Base-by-base conservation (phyloP, 2,888 invertebrate genomes). In the Portevinia maculata region DNA sequence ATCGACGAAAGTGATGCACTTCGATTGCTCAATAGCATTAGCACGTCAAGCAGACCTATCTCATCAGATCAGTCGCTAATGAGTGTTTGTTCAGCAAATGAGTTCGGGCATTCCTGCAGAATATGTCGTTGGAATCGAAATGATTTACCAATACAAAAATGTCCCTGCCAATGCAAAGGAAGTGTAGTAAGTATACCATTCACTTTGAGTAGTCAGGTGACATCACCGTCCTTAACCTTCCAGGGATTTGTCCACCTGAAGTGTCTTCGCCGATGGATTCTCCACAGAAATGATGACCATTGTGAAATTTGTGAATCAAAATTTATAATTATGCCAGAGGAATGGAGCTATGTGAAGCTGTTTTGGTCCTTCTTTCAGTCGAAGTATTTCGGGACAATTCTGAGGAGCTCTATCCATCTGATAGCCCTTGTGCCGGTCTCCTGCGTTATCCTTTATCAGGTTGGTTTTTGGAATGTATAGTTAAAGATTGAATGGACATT, bases 81-180 rank as follows among this genome's bases (percentile, higher is more conserved):
- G 15, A 88, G 87, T 44, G 74, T 88, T 1, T 85, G 85, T 9
- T 90, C 89, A 9, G 75, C 86, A 0, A 86, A 88, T 79, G 89
- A 89, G 50, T 84, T 86, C 57, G 88, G 87, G 0, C 86, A 88
- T 28, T 88, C 88, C 11, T 90, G 90, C 64, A 88, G 90, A 62
- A 90, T 90, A 44, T 90, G 90, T 70, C 89, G 89, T 24, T 89
- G 87, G 86, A 86, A 88, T 69, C 88, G 88, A 21, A 86, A 83
- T 70, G 88, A 88, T 34, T 86, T 88, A 84, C 86, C 88, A 57
- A 84, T 90, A 17, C 85, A 88, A n/a, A 84, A 71, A 30, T 89
- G 89, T 84, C 90, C 90, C 3, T 90, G 90, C 76, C 86, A 85
- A 11, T 90, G 90, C 85, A 88, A 86, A 53, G 90, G 90, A 39